phyloP scores from a whole-genome alignment of 2,888 invertebrate species.

The Epinotia ramella region DNA sequence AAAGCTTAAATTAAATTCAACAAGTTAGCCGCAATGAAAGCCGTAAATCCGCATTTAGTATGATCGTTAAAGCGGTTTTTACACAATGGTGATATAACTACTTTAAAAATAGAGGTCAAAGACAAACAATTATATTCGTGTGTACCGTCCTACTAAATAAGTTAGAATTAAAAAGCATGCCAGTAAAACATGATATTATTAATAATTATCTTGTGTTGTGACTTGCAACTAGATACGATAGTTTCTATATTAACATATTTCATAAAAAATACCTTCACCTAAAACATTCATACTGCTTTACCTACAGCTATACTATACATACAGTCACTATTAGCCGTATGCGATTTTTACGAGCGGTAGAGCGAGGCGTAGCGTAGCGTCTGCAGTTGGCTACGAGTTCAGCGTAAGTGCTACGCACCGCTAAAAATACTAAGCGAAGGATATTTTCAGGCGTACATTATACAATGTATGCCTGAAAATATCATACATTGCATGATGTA shows the following conservation, averaged over 20 bases:
- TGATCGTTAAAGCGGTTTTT: neutral
- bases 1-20: slow-evolving; percentile 17
- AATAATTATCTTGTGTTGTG: neutral
- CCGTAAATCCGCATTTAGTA: neutral
- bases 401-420: slow-evolving; percentile 19
- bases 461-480: neutral
- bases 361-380: neutral
- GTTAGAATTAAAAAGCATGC: neutral
- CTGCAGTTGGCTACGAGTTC: slow-evolving; percentile 17
- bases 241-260: too few relatives aligned
- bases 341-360: neutral
- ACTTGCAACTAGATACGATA: neutral
- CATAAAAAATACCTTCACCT: too few relatives aligned
- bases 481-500: too few relatives aligned
- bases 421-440: neutral
- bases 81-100: neutral
- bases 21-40: slow-evolving; percentile 6
- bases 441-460: neutral
- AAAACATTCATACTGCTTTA: too few relatives aligned
- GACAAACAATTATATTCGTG: neutral
- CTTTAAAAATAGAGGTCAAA: neutral
- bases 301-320: too few relatives aligned
- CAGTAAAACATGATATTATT: too few relatives aligned
- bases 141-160: neutral
- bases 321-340: neutral